Conservation (phyloP, 1,140 invertebrate species). For the Danaus plexippus region DNA sequence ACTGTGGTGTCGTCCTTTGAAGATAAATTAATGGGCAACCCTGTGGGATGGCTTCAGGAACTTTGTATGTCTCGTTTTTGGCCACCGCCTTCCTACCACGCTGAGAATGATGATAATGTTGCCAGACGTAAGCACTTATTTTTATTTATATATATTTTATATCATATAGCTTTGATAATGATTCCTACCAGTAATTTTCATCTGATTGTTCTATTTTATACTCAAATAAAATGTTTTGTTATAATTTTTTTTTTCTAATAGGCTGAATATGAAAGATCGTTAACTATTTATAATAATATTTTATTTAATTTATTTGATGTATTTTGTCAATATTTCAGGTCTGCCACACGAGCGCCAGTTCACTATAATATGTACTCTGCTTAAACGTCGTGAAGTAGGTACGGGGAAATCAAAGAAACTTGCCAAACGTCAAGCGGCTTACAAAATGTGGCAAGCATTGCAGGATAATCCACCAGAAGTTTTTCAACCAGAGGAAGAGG, state of each 20-base stretch:
- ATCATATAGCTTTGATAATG: neutral
- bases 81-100: conserved; percentile 94
- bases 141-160: neutral
- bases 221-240: neutral
- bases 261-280: too few relatives aligned
- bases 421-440: conserved; percentile 93
- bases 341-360: conserved; percentile 94
- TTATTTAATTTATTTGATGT: too few relatives aligned
- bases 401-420: conserved; percentile 96
- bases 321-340: conserved; percentile 72
- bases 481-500: conserved; percentile 74
- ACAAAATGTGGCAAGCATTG: conserved; percentile 90
- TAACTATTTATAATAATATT: too few relatives aligned
- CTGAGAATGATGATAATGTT: conserved; percentile 81
- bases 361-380: conserved; percentile 90
- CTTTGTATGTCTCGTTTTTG: conserved; percentile 95
- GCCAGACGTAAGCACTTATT: conserved; percentile 52
- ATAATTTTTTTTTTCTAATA: neutral
- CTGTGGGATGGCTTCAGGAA: conserved; percentile 95
- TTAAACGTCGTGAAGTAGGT: conserved; percentile 86
- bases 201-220: too few relatives aligned
- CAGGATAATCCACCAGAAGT: conserved; percentile 83
- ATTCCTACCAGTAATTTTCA: too few relatives aligned
- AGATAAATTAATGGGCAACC: conserved; percentile 86
- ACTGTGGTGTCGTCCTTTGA: conserved; percentile 71